phyloP scores from a whole-genome alignment of 2,888 invertebrate genomes.

The Drosophila infuscata region DNA sequence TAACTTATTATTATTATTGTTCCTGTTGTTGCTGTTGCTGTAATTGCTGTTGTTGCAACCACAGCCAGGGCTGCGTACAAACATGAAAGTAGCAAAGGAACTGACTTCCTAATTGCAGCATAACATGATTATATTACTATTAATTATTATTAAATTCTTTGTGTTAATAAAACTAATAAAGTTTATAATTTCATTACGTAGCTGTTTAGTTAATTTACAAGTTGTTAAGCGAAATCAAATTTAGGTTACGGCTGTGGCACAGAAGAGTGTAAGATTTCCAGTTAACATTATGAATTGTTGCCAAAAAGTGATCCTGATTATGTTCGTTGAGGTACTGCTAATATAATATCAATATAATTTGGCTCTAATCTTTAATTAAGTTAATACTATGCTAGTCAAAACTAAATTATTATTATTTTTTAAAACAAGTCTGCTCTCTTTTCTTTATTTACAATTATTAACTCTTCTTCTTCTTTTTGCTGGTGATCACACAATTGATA shows the following conservation, averaged over 20 bases:
- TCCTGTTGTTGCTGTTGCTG: conserved; percentile 41
- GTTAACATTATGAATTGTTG: neutral
- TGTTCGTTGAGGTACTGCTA: no score
- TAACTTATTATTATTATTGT: conserved; percentile 71
- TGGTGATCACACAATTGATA: no score
- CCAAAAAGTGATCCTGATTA: neutral
- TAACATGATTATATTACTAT: neutral
- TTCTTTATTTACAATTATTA: no score
- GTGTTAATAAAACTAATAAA: neutral
- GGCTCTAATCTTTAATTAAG: no score
- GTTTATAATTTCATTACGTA: neutral
- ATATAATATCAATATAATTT: no score
- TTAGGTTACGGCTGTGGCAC: neutral
- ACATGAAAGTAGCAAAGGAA: neutral
- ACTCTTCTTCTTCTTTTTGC: no score
- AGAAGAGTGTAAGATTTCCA: neutral
- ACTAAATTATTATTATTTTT: no score
- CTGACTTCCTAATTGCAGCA: neutral
- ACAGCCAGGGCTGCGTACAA: conserved; percentile 52
- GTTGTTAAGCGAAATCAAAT: neutral
- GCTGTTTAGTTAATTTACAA: neutral
- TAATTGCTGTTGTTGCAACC: conserved; percentile 27
- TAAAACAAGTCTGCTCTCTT: no score
- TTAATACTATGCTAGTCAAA: no score
- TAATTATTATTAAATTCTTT: neutral